Evolutionary conservation across 2,113 vertebrate species (phyloP).

Genomic region (Vidua chalybeata): DNA sequence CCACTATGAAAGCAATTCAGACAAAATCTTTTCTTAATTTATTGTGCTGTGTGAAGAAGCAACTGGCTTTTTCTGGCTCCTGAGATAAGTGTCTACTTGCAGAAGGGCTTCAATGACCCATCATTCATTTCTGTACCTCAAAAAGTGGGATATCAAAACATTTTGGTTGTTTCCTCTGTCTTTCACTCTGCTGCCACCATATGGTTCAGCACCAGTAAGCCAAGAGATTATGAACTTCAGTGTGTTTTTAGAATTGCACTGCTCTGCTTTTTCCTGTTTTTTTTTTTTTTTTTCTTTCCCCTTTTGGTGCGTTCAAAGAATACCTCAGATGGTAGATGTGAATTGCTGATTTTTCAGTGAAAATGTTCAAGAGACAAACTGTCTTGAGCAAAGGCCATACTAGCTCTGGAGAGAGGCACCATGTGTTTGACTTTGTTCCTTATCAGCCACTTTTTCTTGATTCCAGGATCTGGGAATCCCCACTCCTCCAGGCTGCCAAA

Average conservation of each 20-base stretch:
- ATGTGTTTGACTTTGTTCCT: background rate
- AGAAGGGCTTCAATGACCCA: background rate
- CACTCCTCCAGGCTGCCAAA: constrained; percentile 88
- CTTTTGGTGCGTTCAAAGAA: background rate
- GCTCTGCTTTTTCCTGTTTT: background rate
- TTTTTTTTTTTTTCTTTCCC: background rate
- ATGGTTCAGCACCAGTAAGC: background rate
- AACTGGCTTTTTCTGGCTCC: background rate
- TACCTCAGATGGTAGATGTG: background rate
- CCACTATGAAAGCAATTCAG: background rate
- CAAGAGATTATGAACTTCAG: background rate
- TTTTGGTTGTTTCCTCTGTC: background rate
- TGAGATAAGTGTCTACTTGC: background rate
- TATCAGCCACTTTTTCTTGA: background rate
- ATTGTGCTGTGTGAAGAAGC: background rate
- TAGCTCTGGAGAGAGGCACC: background rate
- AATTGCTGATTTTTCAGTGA: background rate
- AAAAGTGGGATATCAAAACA: background rate
- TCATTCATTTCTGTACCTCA: background rate
- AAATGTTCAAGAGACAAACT: background rate
- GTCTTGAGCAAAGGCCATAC: background rate
- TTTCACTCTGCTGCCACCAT: constrained; percentile 30
- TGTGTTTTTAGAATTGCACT: background rate
- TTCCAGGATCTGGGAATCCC: constrained; percentile 84
- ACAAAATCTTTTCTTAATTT: background rate